phyloP scores from a whole-genome alignment of 2,113 vertebrate genomes.

The Reinhardtius hippoglossoides region DNA sequence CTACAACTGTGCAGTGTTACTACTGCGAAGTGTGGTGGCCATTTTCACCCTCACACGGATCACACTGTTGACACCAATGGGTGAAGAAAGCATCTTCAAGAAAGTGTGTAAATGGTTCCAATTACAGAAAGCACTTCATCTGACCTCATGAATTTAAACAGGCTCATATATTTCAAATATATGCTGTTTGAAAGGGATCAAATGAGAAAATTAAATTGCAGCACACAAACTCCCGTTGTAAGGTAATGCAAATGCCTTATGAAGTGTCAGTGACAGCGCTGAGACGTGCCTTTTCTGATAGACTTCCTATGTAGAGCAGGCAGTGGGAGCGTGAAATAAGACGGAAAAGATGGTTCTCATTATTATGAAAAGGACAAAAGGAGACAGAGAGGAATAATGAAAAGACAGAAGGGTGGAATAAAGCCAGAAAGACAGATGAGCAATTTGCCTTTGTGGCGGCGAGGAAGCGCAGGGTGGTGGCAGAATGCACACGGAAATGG shows the following conservation, averaged over 20 bases:
- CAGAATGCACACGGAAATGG: conserved; percentile 27
- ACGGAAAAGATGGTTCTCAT: conserved; percentile 31
- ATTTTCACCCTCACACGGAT: neutral
- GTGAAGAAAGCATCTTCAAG: conserved; percentile 22
- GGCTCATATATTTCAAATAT: conserved; percentile 73
- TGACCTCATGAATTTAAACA: conserved; percentile 80
- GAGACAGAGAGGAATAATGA: conserved; percentile 35
- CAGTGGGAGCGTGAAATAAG: neutral
- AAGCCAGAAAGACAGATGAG: conserved; percentile 45
- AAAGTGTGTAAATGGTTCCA: conserved; percentile 67
- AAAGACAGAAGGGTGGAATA: conserved; percentile 42
- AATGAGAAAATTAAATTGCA: conserved; percentile 67
- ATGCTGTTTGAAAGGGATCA: conserved; percentile 56
- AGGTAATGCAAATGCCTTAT: conserved; percentile 8
- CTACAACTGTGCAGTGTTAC: too few relatives aligned
- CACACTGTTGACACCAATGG: too few relatives aligned
- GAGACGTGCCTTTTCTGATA: neutral
- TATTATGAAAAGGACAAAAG: conserved; percentile 54
- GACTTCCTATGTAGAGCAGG: neutral
- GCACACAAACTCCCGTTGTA: conserved; percentile 21
- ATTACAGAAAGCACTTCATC: conserved; percentile 54
- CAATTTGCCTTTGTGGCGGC: conserved; percentile 47
- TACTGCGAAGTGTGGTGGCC: too few relatives aligned
- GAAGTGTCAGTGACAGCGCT: conserved; percentile 31
- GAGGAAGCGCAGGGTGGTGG: neutral